These are phyloP conservation scores for Neotragus moschatus DNA, from an alignment of 2,113 vertebrate genomes.

Conservation along the genomic window DNA sequence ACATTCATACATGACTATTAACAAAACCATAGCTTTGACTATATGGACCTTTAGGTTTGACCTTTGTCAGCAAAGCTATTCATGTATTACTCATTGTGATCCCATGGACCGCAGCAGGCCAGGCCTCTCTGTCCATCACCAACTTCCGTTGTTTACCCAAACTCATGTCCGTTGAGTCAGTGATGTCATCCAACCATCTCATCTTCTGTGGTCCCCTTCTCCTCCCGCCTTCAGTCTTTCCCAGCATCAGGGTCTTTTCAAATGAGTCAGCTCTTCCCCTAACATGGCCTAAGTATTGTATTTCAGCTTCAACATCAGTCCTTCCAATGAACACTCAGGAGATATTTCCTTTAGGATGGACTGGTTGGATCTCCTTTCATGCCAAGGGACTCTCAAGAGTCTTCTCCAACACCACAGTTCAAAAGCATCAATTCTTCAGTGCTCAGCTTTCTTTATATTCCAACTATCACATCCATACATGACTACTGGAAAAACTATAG, in stretches of 20 bases:
- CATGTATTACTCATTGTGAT: not conserved
- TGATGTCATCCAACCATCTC: not conserved
- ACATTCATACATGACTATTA: too few relatives aligned
- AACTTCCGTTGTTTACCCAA: not conserved
- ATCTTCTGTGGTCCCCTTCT: not conserved
- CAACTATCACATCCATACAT: not conserved
- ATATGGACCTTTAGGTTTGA: not conserved
- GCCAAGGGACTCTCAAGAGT: not conserved
- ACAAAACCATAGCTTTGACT: not conserved
- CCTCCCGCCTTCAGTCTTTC: not conserved
- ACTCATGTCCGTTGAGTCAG: not conserved
- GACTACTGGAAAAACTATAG: not conserved
- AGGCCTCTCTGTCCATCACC: not conserved
- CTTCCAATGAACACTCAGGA: not conserved
- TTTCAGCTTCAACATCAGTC: not conserved
- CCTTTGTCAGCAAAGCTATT: not conserved
- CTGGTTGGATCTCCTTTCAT: not conserved
- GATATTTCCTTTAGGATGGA: not conserved
- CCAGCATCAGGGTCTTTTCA: not conserved
- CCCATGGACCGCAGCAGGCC: not conserved
- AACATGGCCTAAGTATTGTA: not conserved
- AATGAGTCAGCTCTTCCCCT: not conserved
- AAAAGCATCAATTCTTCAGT: rapidly evolving
- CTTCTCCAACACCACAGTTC: not conserved
- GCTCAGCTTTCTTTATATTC: not conserved